Evolutionary conservation across 2,113 vertebrate genomes (phyloP).

Genomic region (Lycocorax pyrrhopterus): DNA sequence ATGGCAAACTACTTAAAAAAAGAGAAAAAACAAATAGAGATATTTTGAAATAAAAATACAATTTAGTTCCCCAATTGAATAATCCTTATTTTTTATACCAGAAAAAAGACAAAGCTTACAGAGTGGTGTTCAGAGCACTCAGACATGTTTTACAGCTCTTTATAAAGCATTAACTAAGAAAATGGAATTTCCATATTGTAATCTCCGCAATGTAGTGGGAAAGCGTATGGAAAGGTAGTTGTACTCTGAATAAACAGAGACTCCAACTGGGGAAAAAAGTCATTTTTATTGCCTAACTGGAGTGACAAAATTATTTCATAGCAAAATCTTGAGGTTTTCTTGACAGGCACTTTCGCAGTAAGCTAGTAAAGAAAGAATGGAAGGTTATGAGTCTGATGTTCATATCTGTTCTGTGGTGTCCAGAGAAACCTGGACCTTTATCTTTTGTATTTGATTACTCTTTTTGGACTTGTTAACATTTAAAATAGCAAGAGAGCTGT

Average conservation of each 20-base stretch:
- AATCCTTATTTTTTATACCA: background rate
- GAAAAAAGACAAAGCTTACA: background rate
- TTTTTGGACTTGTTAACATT: background rate
- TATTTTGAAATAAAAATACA: background rate
- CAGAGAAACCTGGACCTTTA: background rate
- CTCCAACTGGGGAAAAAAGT: background rate
- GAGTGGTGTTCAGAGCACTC: background rate
- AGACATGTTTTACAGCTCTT: background rate
- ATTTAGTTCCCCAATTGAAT: background rate
- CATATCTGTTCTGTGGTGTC: background rate
- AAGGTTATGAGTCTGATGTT: background rate
- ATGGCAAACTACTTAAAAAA: background rate
- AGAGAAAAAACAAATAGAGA: background rate
- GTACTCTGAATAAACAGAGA: background rate
- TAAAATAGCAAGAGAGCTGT: background rate
- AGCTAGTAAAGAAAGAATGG: background rate
- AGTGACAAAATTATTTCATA: background rate
- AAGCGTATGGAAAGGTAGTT: conserved; percentile 6
- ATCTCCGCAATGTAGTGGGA: background rate
- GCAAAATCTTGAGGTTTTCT: background rate
- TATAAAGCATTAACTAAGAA: conserved; percentile 2
- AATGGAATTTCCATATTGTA: background rate
- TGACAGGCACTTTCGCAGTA: background rate
- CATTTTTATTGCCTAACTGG: background rate
- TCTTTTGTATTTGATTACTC: background rate